phyloP scores from a whole-genome alignment of 2,113 vertebrate species.

The Nettapus auritus region DNA sequence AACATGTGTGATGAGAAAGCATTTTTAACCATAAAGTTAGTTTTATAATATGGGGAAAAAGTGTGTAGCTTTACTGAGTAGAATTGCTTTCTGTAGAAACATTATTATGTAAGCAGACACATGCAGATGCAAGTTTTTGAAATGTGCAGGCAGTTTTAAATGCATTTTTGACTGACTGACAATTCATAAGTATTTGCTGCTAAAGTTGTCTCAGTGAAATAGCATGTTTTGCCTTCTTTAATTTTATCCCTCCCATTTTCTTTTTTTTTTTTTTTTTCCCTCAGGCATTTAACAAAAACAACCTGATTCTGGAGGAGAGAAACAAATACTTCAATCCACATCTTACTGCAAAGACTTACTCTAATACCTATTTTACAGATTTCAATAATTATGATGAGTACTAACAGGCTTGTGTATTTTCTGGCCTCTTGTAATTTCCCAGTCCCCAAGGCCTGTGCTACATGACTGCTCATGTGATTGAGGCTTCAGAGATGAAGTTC shows the following conservation, averaged over 20 bases:
- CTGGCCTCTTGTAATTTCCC: slow-evolving; percentile 58
- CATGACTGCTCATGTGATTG: slow-evolving; percentile 54
- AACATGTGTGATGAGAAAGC: neutral
- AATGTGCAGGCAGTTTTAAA: neutral
- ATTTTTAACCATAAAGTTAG: neutral
- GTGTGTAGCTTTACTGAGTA: neutral
- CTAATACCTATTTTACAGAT: slow-evolving; percentile 96
- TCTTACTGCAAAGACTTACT: slow-evolving; percentile 94
- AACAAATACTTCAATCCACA: slow-evolving; percentile 99
- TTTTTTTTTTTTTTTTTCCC: neutral
- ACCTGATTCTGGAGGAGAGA: slow-evolving; percentile 96
- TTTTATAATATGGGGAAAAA: neutral
- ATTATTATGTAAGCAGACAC: rapidly evolving
- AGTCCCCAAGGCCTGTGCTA: slow-evolving; percentile 62
- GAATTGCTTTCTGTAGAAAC: neutral
- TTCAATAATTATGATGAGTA: slow-evolving; percentile 98
- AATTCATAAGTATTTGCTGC: neutral
- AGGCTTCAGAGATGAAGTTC: slow-evolving; percentile 63
- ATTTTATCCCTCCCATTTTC: neutral
- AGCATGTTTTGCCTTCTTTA: neutral
- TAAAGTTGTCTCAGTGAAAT: neutral
- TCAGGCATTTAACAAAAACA: slow-evolving; percentile 99
- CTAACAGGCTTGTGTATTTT: slow-evolving; percentile 75
- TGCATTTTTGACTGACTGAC: neutral
- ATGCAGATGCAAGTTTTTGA: neutral